These are phyloP conservation scores for Microplitis demolitor DNA, from an alignment of 1,140 invertebrate species.

Conservation along the genomic window DNA sequence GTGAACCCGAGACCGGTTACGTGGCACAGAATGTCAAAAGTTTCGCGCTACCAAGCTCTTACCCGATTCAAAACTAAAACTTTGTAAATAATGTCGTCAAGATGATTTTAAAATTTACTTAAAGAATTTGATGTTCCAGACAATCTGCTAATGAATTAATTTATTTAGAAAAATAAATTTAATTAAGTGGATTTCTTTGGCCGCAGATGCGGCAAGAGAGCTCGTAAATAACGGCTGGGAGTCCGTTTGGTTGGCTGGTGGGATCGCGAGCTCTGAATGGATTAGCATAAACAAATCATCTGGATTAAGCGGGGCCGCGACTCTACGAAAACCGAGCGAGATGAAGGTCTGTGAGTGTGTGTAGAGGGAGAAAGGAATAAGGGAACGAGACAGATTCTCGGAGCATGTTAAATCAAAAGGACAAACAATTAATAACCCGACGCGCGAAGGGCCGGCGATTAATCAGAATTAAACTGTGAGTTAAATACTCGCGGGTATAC, in stretches of 20 bases:
- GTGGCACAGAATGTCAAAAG: neutral
- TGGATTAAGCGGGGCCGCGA: slow-evolving; percentile 47
- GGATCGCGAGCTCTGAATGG: slow-evolving; percentile 35
- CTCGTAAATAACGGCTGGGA: neutral
- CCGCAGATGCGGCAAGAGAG: neutral
- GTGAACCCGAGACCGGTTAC: too few relatives aligned
- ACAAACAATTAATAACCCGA: slow-evolving; percentile 60
- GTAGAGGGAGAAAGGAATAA: too few relatives aligned
- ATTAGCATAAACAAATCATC: slow-evolving; percentile 61
- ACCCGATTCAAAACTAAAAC: neutral
- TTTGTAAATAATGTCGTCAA: too few relatives aligned
- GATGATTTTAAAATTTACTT: too few relatives aligned
- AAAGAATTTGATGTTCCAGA: too few relatives aligned
- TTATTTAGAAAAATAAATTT: slow-evolving; percentile 25
- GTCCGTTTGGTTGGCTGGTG: slow-evolving; percentile 22
- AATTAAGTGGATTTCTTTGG: neutral
- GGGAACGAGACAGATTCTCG: slow-evolving; percentile 15
- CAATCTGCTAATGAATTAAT: neutral
- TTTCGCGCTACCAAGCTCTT: neutral
- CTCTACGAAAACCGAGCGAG: slow-evolving; percentile 13
- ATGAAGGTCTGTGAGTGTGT: neutral
- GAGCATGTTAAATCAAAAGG: slow-evolving; percentile 56
- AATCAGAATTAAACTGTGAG: slow-evolving; percentile 56
- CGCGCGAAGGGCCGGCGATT: slow-evolving; percentile 38
- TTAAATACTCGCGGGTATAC: slow-evolving; percentile 41